These are phyloP conservation scores for Sus scrofa DNA, from an alignment of 2,113 vertebrate species.

Conservation along the genomic window DNA sequence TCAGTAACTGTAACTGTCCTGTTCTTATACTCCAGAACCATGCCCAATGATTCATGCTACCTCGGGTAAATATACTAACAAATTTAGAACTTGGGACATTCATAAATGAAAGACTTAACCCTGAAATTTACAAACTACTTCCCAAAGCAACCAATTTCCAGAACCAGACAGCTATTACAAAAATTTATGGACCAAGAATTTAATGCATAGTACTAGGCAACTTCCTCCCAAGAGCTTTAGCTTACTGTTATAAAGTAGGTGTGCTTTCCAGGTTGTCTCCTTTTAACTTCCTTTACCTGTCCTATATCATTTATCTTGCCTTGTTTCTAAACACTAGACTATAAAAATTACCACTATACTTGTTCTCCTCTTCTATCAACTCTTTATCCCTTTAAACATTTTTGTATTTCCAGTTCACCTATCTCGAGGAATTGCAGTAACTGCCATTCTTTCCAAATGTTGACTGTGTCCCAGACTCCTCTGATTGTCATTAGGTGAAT, in stretches of 20 bases:
- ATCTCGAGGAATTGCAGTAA: background rate
- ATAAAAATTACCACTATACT: background rate
- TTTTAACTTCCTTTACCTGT: background rate
- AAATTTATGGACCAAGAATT: background rate
- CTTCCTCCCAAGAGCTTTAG: background rate
- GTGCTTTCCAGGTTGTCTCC: background rate
- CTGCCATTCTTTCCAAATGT: background rate
- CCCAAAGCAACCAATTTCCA: background rate
- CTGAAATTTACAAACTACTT: background rate
- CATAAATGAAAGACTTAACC: background rate
- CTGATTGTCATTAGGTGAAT: background rate
- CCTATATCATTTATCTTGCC: background rate
- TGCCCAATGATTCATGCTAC: background rate
- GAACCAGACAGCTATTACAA: background rate
- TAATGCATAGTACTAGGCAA: background rate
- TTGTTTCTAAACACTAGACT: background rate
- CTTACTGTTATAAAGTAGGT: background rate
- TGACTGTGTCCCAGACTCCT: background rate
- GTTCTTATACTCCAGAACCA: background rate
- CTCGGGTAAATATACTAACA: background rate
- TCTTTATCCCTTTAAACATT: background rate
- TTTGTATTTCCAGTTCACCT: background rate
- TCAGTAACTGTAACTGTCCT: background rate
- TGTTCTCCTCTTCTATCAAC: background rate
- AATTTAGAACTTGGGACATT: background rate